These are phyloP conservation scores for Meandrina meandrites DNA, from an alignment of 92 coral and sea anemone species.

Conservation along the genomic window DNA sequence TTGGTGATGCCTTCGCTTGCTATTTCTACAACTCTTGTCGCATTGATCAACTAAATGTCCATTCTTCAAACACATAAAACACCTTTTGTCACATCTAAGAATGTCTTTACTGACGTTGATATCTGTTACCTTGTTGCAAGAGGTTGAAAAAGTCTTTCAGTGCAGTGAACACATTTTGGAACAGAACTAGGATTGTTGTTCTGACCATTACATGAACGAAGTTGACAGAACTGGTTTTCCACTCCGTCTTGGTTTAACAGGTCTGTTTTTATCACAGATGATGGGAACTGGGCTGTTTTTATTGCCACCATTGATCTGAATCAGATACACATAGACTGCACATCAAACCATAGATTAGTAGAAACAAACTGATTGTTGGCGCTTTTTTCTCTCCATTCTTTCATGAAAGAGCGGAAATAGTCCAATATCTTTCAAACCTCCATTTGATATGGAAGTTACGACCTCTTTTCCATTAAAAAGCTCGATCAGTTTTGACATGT, in stretches of 20 bases:
- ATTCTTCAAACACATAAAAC: too few relatives aligned
- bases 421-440: neutral
- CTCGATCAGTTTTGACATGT: neutral
- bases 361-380: constrained; percentile 9
- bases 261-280: constrained; percentile 56
- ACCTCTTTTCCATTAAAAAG: neutral
- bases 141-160: too few relatives aligned
- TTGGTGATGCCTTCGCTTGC: too few relatives aligned
- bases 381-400: neutral
- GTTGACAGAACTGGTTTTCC: constrained; percentile 69
- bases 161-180: neutral
- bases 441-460: neutral
- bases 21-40: too few relatives aligned
- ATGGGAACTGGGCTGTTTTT: constrained; percentile 46
- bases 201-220: constrained; percentile 65
- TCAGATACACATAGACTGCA: constrained; percentile 60
- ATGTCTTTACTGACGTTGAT: too few relatives aligned
- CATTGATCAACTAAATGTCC: too few relatives aligned
- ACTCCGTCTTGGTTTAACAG: constrained; percentile 67
- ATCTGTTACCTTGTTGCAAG: too few relatives aligned
- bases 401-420: neutral
- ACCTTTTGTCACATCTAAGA: neutral
- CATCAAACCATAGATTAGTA: constrained; percentile 51
- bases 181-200: constrained; percentile 70
- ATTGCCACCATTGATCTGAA: constrained; percentile 43